Base-by-base conservation (phyloP, 2,888 invertebrate species). In the Yponomeuta sedellus region DNA sequence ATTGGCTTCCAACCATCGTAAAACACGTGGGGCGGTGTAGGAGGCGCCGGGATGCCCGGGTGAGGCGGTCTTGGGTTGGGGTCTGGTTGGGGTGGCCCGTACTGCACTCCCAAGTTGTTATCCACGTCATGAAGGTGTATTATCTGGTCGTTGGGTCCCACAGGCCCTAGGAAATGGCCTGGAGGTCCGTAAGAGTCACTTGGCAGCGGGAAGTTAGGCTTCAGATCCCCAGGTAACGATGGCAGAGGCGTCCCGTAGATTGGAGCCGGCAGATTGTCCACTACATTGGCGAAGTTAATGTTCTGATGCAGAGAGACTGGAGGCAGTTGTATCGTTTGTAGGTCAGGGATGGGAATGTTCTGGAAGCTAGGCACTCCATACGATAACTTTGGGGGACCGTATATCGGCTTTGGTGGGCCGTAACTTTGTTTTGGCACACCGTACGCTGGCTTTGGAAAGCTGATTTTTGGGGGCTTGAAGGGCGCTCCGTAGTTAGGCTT, bases 1-100 rank as follows among this genome's bases (percentile, higher is more conserved):
- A 97, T 96, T 22, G 97, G 97, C 77, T 94, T 95, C 97, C 97
- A 97, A 34, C 97, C 97, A 72, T 97, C 97, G 75, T 96, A 96
- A 65, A 95, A 90, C 44, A 96, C 93, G 77, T 94, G 93, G 6
- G 95, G 94, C 8, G 95, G 95, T 1, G 95, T 95, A 0, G 95
- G 95, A 0, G 95, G 95, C 0, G 95, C 95, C 58, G 94, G 94
- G 1, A 93, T 93, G 34, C 95, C 95, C 1, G 94, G 94, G 71
- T 94, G 94, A 1, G 94, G 94, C 0, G 93, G 93, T 11, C 88
- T 87, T 22, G 94, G 93, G 67, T 92, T 85, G 0, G 92, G 88
- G 69, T 93, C 93, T 0, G 93, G 93, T 59, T 92, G 92, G 0
- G 92, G 93, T 2, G 94, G 94, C 3, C 93, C 93, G 70, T 93